Evolutionary conservation across 2,797 vertebrate genomes (phyloP).

Genomic region (Gobionotothen gibberifrons): DNA sequence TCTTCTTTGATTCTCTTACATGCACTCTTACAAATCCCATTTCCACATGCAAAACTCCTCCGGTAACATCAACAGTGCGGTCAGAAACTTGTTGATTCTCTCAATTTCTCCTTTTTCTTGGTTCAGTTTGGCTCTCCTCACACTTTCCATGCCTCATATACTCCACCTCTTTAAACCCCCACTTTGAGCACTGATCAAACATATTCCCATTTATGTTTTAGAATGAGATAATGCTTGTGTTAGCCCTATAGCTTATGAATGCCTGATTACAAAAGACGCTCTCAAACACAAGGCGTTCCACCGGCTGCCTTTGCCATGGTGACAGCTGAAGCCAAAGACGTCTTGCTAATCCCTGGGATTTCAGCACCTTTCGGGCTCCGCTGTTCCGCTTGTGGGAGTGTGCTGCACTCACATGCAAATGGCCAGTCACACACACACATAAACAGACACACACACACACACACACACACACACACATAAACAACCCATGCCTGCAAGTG

Average conservation of each 20-base stretch:
- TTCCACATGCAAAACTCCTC: background rate
- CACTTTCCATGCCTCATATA: constrained; percentile 1
- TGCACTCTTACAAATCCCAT: background rate
- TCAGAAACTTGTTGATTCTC: constrained; percentile 23
- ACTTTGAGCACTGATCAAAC: constrained; percentile 40
- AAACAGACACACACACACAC: constrained; percentile 26
- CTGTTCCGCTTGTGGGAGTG: constrained; percentile 48
- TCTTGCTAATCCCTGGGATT: constrained; percentile 74
- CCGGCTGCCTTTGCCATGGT: constrained; percentile 78
- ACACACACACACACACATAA: background rate
- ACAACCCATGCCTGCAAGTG: constrained; percentile 3
- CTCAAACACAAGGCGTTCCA: constrained; percentile 65
- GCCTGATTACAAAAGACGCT: constrained; percentile 51
- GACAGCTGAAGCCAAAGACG: constrained; percentile 77
- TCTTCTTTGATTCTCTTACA: constrained; percentile 17
- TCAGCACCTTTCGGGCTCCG: constrained; percentile 62
- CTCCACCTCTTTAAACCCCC: constrained; percentile 10
- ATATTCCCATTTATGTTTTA: constrained; percentile 18
- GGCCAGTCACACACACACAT: constrained; percentile 25
- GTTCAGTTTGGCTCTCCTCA: background rate
- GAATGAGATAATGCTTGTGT: constrained; percentile 56
- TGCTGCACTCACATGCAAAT: constrained; percentile 57
- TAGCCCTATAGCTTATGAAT: constrained; percentile 53
- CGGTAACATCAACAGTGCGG: background rate
- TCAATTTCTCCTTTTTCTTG: background rate